These are phyloP conservation scores for Microtus oregoni DNA, from an alignment of 2,113 vertebrate genomes.

Conservation along the genomic window DNA sequence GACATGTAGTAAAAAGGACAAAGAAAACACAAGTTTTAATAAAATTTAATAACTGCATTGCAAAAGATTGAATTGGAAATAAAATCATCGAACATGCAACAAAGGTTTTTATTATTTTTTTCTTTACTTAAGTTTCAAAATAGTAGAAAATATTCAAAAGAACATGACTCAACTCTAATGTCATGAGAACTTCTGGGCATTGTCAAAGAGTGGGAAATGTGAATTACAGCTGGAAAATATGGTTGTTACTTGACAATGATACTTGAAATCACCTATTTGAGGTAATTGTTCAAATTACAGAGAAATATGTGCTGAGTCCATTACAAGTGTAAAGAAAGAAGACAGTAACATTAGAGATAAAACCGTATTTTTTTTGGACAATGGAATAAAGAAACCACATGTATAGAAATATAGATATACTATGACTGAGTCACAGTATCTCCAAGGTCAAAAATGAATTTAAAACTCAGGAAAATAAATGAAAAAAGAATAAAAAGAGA, in stretches of 20 bases:
- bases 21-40: slow-evolving; percentile 1
- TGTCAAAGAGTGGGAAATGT: slow-evolving; percentile 31
- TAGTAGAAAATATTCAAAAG: not conserved
- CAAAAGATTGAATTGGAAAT: not conserved
- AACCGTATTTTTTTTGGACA: not conserved
- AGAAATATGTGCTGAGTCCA: not conserved
- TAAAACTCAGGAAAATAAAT: not conserved
- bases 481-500: not conserved
- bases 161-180: not conserved
- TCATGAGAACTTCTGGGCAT: not conserved
- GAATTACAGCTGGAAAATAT: not conserved
- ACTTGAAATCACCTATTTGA: not conserved
- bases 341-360: not conserved
- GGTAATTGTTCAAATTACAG: not conserved
- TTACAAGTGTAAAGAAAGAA: not conserved
- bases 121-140: not conserved
- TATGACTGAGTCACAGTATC: not conserved
- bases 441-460: not conserved
- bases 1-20: slow-evolving; percentile 8
- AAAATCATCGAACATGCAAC: not conserved
- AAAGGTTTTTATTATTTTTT: not conserved
- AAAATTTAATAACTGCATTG: slow-evolving; percentile 6
- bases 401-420: not conserved
- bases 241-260: not conserved
- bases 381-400: not conserved